Evolutionary conservation across 2,113 vertebrate genomes (phyloP).

Genomic region (Rhinopomastus cyanomelas): DNA sequence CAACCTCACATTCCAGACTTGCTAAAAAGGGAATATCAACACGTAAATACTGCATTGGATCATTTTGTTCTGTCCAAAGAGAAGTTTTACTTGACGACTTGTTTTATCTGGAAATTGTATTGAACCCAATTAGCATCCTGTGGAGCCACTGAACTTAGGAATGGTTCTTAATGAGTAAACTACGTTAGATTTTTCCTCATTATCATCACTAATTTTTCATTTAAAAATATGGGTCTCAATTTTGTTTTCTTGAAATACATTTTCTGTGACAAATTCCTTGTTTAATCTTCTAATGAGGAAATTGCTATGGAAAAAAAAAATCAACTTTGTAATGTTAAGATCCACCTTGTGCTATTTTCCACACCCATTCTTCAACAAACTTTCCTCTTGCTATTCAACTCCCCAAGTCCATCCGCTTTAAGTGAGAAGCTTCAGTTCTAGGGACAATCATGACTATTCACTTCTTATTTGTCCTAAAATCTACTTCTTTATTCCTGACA

Average conservation of each 20-base stretch:
- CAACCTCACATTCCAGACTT: not conserved
- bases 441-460: not conserved
- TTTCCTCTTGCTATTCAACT: not conserved
- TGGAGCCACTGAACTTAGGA: not conserved
- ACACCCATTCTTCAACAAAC: fast-evolving
- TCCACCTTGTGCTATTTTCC: not conserved
- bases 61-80: not conserved
- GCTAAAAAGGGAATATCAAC: not conserved
- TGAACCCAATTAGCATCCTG: not conserved
- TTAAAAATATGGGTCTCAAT: not conserved
- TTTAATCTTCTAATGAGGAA: not conserved
- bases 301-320: not conserved
- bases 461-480: not conserved
- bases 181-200: not conserved
- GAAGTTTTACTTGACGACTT: not conserved
- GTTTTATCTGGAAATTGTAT: not conserved
- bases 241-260: not conserved
- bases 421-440: not conserved
- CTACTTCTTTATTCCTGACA: not conserved
- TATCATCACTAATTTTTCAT: not conserved
- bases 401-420: not conserved
- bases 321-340: fast-evolving
- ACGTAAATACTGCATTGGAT: not conserved
- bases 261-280: not conserved
- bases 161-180: not conserved